Conservation (phyloP, 2,888 invertebrate species). For the Psylliodes chrysocephalus region DNA sequence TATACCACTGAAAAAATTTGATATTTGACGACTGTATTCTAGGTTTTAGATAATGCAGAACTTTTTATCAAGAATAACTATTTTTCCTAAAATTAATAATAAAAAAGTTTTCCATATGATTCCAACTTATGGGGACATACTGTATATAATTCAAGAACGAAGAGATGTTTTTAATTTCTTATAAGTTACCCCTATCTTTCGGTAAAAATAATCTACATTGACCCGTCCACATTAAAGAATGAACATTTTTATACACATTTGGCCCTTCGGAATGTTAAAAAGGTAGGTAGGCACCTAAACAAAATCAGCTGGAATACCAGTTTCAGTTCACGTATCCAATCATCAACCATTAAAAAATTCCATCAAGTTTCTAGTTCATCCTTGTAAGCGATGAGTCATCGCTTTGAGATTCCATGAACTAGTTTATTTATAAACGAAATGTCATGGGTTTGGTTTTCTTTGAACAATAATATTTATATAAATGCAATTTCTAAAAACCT, state of each 20-base stretch:
- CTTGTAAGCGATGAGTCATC: constrained; percentile 23
- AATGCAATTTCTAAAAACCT: background rate
- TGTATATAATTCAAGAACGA: too few species aligned
- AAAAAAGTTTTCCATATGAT: too few species aligned
- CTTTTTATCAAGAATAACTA: too few species aligned
- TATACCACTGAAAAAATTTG: too few species aligned
- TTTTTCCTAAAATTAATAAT: too few species aligned
- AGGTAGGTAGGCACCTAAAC: background rate
- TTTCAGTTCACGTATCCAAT: background rate
- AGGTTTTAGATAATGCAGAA: too few species aligned
- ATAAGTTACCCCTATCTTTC: too few species aligned
- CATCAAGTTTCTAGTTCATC: constrained; percentile 25
- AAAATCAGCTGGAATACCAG: constrained; percentile 1
- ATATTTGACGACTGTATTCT: too few species aligned
- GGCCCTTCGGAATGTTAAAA: background rate
- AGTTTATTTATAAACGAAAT: constrained; percentile 25
- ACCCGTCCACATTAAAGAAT: too few species aligned
- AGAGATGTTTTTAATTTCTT: too few species aligned
- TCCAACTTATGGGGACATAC: too few species aligned
- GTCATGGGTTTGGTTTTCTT: background rate
- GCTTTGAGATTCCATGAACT: constrained; percentile 18
- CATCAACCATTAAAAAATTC: constrained; percentile 23
- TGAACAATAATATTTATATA: constrained; percentile 17
- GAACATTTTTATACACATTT: background rate
- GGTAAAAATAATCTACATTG: too few species aligned